Evolutionary conservation across 2,888 invertebrate genomes (phyloP), one percentile per base, ranked within the genome.

Genomic region (Hedychridium roseum): DNA sequence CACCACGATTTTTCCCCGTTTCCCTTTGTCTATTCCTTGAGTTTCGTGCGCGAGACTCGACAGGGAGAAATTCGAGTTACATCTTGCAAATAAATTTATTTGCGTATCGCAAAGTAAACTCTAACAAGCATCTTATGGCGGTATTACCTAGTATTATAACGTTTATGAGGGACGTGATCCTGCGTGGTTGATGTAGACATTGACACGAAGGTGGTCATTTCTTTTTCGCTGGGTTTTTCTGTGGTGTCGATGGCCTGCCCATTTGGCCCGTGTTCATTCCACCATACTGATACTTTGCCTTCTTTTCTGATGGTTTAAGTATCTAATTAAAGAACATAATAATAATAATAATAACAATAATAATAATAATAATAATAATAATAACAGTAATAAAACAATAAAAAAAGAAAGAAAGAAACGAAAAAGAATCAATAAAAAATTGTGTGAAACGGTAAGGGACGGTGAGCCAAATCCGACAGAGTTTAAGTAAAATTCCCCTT

Each of bases 271-370:
- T 90, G 81, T 91, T 91, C 81, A 91, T 87, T 69, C 92, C 92
- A 70, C 89, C 88, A 82, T 98, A 98, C 79, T 97, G 94, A 82
- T 97, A 98, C 83, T 99, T 98, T 66, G 98, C 97, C 83, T 99
- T 99, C 84, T 99, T 99, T 84, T 99, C 98, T 54, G 97, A 97
- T 73, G 98, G 98, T 82, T 99, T 98, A 81, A 99, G 82, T 73
- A 99, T 99, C 97, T 98, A 50, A 46, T 17, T 26, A 31, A 43
- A 50, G 15, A 35, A 43, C 21, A 30, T 36, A 35, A 14, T 3
- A 7, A 16, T 15, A 16, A 5, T 12, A 4, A 11, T 31, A 12
- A 7, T 11, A 7, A 7, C 31, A 5, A 31, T 23, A n/a, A n/a
- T n/a, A n/a, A n/a, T n/a, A n/a, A n/a, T n/a, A n/a, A n/a, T n/a